A percentile compares a stretch with the other conserved stretches of the same genome.
Conservation (phyloP, 2,797 vertebrate genomes). For the Gobio occitaniae region DNA sequence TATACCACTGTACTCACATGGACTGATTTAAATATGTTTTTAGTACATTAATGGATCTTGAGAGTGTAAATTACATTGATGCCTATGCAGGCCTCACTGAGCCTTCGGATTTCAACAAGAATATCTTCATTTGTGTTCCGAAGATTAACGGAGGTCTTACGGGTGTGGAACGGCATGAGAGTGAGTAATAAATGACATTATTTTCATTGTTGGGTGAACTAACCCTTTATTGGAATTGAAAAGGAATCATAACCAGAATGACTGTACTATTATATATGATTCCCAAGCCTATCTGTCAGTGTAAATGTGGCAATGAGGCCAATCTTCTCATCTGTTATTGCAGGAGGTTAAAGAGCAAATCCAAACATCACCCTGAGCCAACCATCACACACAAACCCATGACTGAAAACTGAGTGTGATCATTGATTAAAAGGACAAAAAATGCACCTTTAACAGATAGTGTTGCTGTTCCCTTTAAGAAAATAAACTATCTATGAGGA, state of each 20-base stretch:
- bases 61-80: too few relatives aligned
- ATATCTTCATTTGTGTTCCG: too few relatives aligned
- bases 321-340: constrained; percentile 10
- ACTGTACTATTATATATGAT: background rate
- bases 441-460: background rate
- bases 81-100: too few relatives aligned
- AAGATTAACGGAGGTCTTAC: too few relatives aligned
- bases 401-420: background rate
- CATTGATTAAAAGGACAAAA: background rate
- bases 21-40: too few relatives aligned
- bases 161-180: too few relatives aligned
- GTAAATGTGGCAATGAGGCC: background rate
- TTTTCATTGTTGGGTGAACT: too few relatives aligned
- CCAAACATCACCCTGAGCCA: constrained; percentile 1
- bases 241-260: background rate
- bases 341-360: constrained; percentile 12
- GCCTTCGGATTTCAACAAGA: too few relatives aligned
- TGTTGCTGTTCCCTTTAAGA: background rate
- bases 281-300: background rate
- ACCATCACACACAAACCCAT: background rate
- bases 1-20: too few relatives aligned
- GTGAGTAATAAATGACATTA: too few relatives aligned
- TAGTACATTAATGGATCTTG: too few relatives aligned
- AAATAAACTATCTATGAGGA: constrained; percentile 15
- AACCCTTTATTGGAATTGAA: background rate